These are phyloP conservation scores for Ammodramus savannarum DNA, from an alignment of 2,113 vertebrate genomes.

Conservation along the genomic window DNA sequence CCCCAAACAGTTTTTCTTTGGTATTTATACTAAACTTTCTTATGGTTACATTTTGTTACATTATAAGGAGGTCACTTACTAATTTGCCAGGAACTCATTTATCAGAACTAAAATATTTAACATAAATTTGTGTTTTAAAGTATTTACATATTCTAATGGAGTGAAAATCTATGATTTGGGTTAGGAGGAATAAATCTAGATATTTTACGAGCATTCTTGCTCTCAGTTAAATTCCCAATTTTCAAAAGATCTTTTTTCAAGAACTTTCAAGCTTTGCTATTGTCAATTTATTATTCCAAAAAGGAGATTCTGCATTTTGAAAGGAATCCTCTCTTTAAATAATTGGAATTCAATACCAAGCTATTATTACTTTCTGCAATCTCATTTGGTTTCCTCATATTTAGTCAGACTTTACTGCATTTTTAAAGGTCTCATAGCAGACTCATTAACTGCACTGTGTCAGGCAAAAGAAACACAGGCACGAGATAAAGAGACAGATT, in stretches of 20 bases:
- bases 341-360: not conserved
- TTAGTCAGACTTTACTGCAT: not conserved
- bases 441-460: not conserved
- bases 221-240: not conserved
- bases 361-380: not conserved
- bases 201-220: not conserved
- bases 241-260: not conserved
- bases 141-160: not conserved
- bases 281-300: not conserved
- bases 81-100: not conserved
- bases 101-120: not conserved
- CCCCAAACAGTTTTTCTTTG: not conserved
- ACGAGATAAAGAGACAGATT: not conserved
- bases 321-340: not conserved
- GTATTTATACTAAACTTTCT: not conserved
- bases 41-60: not conserved
- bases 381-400: not conserved
- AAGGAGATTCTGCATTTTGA: not conserved
- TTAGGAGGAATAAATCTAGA: not conserved
- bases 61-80: not conserved
- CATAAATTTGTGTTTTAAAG: not conserved
- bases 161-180: not conserved
- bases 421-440: not conserved
- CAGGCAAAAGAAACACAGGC: not conserved
- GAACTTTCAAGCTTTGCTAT: accelerated